Conservation (phyloP, 1,140 invertebrate species). For the Lepidurus packardi region DNA sequence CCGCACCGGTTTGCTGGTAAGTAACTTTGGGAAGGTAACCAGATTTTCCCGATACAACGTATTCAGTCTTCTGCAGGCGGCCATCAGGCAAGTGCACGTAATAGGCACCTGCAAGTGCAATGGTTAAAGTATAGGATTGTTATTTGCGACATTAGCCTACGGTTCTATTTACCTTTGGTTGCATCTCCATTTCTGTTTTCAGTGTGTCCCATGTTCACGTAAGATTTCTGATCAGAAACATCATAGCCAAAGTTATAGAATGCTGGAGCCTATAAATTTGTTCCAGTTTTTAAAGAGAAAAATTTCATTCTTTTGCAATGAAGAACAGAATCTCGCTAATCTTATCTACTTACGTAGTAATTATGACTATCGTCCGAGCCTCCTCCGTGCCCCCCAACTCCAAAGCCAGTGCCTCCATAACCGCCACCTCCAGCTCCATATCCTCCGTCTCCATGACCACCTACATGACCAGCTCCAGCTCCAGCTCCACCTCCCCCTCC, state of each 20-base stretch:
- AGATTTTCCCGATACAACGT: constrained; percentile 35
- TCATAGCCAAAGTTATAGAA: constrained; percentile 38
- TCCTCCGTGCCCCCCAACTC: too few relatives aligned
- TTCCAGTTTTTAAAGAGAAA: not conserved
- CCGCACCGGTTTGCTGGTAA: constrained; percentile 32
- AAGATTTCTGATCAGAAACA: constrained; percentile 37
- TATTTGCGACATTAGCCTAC: not conserved
- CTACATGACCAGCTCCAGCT: too few relatives aligned
- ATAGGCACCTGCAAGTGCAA: constrained; percentile 26
- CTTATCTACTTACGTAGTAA: not conserved
- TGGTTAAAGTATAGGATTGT: not conserved
- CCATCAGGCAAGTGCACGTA: constrained; percentile 39
- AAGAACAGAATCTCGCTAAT: too few relatives aligned
- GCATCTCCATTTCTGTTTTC: constrained; percentile 38
- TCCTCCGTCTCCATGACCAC: too few relatives aligned
- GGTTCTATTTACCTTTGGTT: constrained; percentile 35
- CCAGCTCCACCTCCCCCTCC: too few relatives aligned
- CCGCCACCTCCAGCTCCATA: too few relatives aligned
- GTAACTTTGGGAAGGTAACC: constrained; percentile 38
- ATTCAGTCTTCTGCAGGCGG: constrained; percentile 38
- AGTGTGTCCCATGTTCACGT: constrained; percentile 36
- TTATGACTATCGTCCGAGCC: not conserved
- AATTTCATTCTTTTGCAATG: not conserved
- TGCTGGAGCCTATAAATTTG: constrained; percentile 26
- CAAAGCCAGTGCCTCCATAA: too few relatives aligned